Evolutionary conservation across 2,797 vertebrate genomes (phyloP), one percentile per base, ranked within the genome.

Genomic region (Gymnodraco acuticeps): DNA sequence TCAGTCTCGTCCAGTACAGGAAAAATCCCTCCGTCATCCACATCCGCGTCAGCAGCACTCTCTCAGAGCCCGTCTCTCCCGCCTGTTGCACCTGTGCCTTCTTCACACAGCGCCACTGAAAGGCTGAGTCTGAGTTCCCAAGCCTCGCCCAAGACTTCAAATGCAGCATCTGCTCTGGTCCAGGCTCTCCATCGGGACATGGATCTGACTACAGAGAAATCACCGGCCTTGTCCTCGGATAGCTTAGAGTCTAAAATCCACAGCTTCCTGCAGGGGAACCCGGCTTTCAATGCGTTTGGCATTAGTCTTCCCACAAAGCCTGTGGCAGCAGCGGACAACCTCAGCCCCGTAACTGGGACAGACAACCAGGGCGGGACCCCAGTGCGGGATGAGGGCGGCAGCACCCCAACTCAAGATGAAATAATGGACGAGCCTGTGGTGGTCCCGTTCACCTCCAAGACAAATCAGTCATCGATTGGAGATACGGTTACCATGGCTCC

Each of bases 321-420:
- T 4, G 70, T 20, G 20, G 14, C 15, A 1, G 86, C 79, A 52
- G 82, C 41, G 4, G 77, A 78, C 16, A 81, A 59, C 62, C 83
- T 92, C 54, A 95, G 93, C 70, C 94, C 94, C 0, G 87, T 54
- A 5, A 61, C 86, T 33, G 95, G 93, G 10, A 62, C 95, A n/a
- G 98, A 99, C 82, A 97, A 95, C 9, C 95, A 95, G 61, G 97
- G 94, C 0, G 98, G 98, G 6, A 99, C 98, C 0, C 98, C 98
- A 0, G 97, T 99, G 55, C 94, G 98, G 0, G 98, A 99, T 0
- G 98, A 99, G 67, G 95, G 96, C 0, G 97, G 98, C 9, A 96
- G 97, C 63, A 99, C 98, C 0, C 98, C 98, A 1, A 99, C 98
- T 33, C 98, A 99, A 84, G 98, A 99, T 2, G 98, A 99, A 90